Conservation (phyloP, 2,797 vertebrate genomes). For the Enteromius mattozi region DNA sequence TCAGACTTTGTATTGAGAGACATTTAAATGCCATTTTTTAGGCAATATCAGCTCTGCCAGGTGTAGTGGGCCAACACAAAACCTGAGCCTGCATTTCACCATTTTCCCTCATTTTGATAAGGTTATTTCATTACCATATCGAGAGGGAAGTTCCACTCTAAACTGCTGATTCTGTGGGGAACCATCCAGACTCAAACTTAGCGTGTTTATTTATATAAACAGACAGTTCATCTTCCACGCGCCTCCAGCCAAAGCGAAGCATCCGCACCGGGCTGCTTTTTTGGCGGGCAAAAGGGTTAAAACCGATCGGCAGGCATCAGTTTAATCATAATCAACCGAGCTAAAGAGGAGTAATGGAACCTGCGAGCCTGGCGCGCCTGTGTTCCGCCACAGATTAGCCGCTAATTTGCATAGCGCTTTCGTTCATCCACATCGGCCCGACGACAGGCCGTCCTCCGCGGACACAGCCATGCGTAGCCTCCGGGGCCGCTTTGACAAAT, state of each 20-base stretch:
- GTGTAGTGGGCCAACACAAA: not conserved
- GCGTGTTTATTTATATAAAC: slow-evolving; percentile 46
- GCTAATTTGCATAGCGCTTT: slow-evolving; percentile 83
- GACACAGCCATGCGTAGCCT: slow-evolving; percentile 78
- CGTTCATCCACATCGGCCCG: slow-evolving; percentile 74
- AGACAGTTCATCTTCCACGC: slow-evolving; percentile 43
- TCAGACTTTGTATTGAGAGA: not conserved
- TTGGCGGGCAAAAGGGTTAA: slow-evolving; percentile 71
- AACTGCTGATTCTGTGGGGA: slow-evolving; percentile 23
- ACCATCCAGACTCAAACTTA: slow-evolving; percentile 27
- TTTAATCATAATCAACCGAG: slow-evolving; percentile 76
- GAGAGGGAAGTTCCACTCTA: slow-evolving; percentile 6
- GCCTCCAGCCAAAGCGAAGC: slow-evolving; percentile 54
- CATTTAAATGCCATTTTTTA: not conserved
- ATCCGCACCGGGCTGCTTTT: slow-evolving; percentile 52
- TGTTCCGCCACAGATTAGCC: slow-evolving; percentile 81
- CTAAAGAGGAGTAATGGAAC: slow-evolving; percentile 82
- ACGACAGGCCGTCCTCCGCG: slow-evolving; percentile 74
- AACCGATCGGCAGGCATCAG: slow-evolving; percentile 72
- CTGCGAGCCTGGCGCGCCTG: slow-evolving; percentile 71
- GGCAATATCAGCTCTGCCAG: not conserved
- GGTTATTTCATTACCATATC: not conserved
- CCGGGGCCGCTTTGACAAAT: slow-evolving; percentile 82
- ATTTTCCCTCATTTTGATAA: not conserved
- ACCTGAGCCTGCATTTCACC: not conserved